Base-by-base conservation (phyloP, 2,888 invertebrate genomes). In the Brachyptera putata region DNA sequence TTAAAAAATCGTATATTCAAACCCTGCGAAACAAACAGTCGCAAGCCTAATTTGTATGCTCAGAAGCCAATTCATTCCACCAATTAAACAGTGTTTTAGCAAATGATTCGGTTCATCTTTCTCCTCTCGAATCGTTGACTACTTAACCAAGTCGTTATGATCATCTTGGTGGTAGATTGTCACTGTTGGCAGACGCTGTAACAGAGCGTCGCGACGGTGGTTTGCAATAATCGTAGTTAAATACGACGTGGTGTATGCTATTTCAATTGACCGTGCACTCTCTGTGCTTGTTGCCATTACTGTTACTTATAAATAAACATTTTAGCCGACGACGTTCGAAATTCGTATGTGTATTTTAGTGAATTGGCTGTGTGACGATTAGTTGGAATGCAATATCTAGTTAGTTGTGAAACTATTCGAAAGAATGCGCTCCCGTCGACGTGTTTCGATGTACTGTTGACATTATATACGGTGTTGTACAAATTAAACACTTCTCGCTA, bases 331-430 rank as follows among this genome's bases (percentile, higher is more conserved):
- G n/a, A n/a, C n/a, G n/a, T n/a, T n/a, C n/a, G n/a, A n/a, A n/a
- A n/a, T n/a, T n/a, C n/a, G n/a, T n/a, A 22, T 46, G 46, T 46
- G 46, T 46, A 46, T 46, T 46, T 46, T 46, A 46, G 46, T 46
- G 24, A 18, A 24, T 24, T 24, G 46, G n/a, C n/a, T 24, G 24
- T 24, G 46, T 46, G 46, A 41, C 41, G 41, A 41, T 41, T 41
- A 18, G 41, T 41, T 9, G 41, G 41, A 18, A 41, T 41, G 41
- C 41, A 7, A 7, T 16, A 41, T 16, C 22, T 46, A 24, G 46
- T 46, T 46, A 22, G 9, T 43, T 22, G 46, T 21, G 46, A 13
- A 22, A 24, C 22, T 46, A 46, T n/a, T 24, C 3, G 2, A 7
- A 2, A 24, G 24, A 24, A 46, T 46, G n/a, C n/a, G n/a, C n/a